Conservation (phyloP, 2,113 vertebrate species). For the Condylura cristata region DNA sequence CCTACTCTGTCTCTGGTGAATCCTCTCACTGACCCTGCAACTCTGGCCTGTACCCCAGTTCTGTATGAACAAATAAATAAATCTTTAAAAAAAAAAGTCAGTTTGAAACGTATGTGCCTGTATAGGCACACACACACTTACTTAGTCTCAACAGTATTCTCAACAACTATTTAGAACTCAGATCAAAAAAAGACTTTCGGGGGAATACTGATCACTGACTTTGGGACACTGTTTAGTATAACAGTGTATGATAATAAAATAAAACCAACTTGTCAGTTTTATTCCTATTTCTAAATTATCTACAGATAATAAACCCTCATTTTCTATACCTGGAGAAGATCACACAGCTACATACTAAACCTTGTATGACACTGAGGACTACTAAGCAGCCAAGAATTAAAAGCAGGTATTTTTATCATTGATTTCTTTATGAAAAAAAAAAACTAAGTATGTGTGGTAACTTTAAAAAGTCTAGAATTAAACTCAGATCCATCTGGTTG, state of each 20-base stretch:
- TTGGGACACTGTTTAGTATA: neutral
- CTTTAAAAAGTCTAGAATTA: neutral
- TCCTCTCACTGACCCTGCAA: too few relatives aligned
- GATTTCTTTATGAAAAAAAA: neutral
- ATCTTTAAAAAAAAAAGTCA: neutral
- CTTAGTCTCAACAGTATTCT: neutral
- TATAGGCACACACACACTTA: neutral
- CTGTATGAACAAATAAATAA: too few relatives aligned
- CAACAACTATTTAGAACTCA: constrained; percentile 7
- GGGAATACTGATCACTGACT: neutral
- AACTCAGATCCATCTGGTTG: neutral
- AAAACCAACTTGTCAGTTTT: neutral
- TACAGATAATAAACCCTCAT: neutral
- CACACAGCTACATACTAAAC: neutral
- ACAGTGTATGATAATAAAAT: neutral
- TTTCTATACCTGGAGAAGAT: neutral
- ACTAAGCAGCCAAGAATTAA: neutral
- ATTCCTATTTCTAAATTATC: constrained; percentile 29
- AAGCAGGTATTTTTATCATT: neutral
- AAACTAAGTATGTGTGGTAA: neutral
- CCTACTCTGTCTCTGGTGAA: too few relatives aligned
- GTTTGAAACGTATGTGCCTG: neutral
- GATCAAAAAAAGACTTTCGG: neutral
- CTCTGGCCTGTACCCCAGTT: too few relatives aligned
- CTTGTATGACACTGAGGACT: neutral